Conservation (phyloP, 2,888 invertebrate genomes). For the Pimpla rufipes region DNA sequence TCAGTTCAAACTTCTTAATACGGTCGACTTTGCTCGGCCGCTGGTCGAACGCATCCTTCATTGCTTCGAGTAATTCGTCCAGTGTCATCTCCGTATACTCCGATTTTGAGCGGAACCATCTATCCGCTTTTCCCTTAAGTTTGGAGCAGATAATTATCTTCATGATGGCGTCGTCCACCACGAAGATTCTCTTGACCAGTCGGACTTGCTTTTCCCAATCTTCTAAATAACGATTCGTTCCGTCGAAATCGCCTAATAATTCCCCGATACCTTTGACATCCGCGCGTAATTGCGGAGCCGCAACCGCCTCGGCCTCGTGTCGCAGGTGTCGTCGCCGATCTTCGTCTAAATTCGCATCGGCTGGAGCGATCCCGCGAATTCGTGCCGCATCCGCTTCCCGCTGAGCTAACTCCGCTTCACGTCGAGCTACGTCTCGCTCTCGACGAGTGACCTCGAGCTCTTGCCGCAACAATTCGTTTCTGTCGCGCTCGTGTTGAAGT, state of each 20-base stretch:
- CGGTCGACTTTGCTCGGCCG: constrained; percentile 56
- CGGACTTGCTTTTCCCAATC: too few species aligned
- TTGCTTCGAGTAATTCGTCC: constrained; percentile 59
- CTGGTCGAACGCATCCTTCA: constrained; percentile 67
- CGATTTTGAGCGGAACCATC: constrained; percentile 70
- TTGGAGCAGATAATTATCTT: too few species aligned
- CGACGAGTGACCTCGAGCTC: constrained; percentile 47
- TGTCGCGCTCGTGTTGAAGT: constrained; percentile 22
- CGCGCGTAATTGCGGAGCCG: too few species aligned
- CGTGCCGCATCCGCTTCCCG: constrained; percentile 27
- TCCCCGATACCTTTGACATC: too few species aligned
- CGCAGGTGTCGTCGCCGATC: too few species aligned
- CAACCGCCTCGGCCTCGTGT: too few species aligned
- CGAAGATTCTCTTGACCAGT: too few species aligned
- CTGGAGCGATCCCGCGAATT: too few species aligned
- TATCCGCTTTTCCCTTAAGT: constrained; percentile 64
- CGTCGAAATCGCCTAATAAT: too few species aligned
- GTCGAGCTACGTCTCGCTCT: constrained; percentile 54
- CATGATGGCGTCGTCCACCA: too few species aligned
- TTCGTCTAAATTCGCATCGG: too few species aligned
- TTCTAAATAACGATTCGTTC: too few species aligned
- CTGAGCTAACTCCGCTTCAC: constrained; percentile 43
- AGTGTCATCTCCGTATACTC: constrained; percentile 61
- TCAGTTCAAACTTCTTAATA: constrained; percentile 70
- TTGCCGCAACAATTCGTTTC: constrained; percentile 36